These are phyloP conservation scores for Folsomia manolachei DNA, from an alignment of 2,888 invertebrate genomes.

Conservation along the genomic window DNA sequence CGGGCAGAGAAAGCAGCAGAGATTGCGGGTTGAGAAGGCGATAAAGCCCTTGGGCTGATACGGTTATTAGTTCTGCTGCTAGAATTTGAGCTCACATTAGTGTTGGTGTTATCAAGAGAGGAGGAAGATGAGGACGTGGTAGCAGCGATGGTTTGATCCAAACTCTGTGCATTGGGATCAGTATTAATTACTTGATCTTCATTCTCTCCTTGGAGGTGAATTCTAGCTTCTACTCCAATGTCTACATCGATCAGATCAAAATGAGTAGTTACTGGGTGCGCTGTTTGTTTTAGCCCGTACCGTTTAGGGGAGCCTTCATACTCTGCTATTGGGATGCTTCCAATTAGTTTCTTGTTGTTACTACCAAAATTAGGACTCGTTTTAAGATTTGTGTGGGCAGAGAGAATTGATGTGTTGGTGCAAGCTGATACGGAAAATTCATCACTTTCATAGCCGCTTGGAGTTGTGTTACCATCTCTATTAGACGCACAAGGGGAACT, in stretches of 20 bases:
- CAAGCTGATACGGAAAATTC: constrained; percentile 46
- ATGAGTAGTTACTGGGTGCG: constrained; percentile 44
- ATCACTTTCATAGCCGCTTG: constrained; percentile 49
- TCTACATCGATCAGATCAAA: constrained; percentile 47
- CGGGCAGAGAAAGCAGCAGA: constrained; percentile 63
- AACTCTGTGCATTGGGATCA: constrained; percentile 54
- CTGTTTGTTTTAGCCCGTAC: constrained; percentile 54
- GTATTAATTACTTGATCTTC: constrained; percentile 54
- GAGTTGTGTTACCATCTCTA: constrained; percentile 43
- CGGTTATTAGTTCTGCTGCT: constrained; percentile 39
- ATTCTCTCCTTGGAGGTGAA: too few species aligned
- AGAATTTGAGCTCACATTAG: constrained; percentile 38
- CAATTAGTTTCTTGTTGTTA: constrained; percentile 64
- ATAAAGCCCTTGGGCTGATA: constrained; percentile 41
- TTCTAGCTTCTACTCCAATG: constrained; percentile 22
- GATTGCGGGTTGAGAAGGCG: constrained; percentile 37
- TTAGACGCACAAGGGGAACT: constrained; percentile 41
- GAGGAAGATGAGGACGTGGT: constrained; percentile 39
- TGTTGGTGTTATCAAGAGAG: constrained; percentile 40
- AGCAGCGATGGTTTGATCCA: constrained; percentile 20
- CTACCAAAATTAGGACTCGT: constrained; percentile 37
- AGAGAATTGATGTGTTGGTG: constrained; percentile 20
- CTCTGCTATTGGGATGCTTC: constrained; percentile 84
- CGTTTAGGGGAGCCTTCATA: constrained; percentile 87
- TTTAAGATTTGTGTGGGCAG: constrained; percentile 18